phyloP scores from a whole-genome alignment of 2,888 invertebrate species.

The Oscheius sp. region DNA sequence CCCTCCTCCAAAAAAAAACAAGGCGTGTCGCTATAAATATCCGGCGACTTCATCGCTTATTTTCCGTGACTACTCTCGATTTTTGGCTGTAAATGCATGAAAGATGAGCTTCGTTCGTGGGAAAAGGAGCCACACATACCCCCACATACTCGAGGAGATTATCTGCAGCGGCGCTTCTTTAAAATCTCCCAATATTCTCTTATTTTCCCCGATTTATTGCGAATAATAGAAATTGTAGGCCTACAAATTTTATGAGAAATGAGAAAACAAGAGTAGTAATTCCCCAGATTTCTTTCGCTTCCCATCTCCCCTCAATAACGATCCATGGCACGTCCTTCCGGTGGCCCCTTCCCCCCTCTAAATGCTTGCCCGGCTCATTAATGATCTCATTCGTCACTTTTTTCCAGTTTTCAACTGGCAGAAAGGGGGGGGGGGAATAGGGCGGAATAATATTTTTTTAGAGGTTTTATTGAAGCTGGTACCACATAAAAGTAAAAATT shows the following conservation, averaged over 20 bases:
- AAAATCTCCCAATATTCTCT: not conserved
- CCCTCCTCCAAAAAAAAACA: not conserved
- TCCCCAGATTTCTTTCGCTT: too few relatives aligned
- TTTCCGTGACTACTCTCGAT: too few relatives aligned
- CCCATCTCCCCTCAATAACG: too few relatives aligned
- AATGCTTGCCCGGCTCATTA: constrained; percentile 17
- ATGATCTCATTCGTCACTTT: constrained; percentile 9
- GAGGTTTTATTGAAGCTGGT: too few relatives aligned
- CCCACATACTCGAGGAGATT: not conserved
- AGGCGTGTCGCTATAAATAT: not conserved
- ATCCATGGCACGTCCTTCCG: not conserved
- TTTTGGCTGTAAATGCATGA: constrained; percentile 27
- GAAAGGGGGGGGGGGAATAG: too few relatives aligned
- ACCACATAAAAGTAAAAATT: too few relatives aligned
- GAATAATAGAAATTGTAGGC: too few relatives aligned
- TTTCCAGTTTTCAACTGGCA: not conserved
- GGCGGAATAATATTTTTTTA: too few relatives aligned
- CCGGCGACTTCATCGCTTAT: not conserved
- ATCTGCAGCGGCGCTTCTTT: not conserved
- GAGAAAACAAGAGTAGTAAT: too few relatives aligned
- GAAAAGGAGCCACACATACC: constrained; percentile 17
- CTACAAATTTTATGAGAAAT: too few relatives aligned
- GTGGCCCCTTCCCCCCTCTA: not conserved
- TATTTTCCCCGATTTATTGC: not conserved
- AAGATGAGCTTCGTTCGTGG: constrained; percentile 32